phyloP scores from a whole-genome alignment of 2,113 vertebrate genomes.

The Oxygymnocypris stewartii region DNA sequence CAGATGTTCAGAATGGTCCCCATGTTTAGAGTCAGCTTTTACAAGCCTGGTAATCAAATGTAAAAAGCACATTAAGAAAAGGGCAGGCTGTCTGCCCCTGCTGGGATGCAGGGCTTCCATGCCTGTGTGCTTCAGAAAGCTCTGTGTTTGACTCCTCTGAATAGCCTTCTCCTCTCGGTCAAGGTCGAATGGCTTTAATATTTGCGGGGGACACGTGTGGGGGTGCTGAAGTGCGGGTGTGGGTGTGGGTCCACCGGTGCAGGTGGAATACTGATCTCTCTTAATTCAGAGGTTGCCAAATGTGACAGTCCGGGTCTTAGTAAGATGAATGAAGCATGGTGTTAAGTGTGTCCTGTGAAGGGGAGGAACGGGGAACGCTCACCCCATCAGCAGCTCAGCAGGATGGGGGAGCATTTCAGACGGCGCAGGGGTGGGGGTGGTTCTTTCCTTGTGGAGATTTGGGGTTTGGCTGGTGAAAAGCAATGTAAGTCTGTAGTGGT shows the following conservation, averaged over 20 bases:
- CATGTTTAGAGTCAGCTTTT: slow-evolving; percentile 26
- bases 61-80: slow-evolving; percentile 28
- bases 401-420: slow-evolving; percentile 32
- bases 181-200: slow-evolving; percentile 49
- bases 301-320: slow-evolving; percentile 48
- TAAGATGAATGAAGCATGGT: slow-evolving; percentile 55
- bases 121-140: slow-evolving; percentile 6
- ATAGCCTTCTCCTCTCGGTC: slow-evolving; percentile 21
- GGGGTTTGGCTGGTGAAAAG: slow-evolving; percentile 3
- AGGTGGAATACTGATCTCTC: slow-evolving; percentile 52
- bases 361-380: slow-evolving; percentile 11
- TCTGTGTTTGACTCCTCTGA: slow-evolving; percentile 34
- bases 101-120: background rate
- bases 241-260: background rate
- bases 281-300: slow-evolving; percentile 55
- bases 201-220: slow-evolving; percentile 22
- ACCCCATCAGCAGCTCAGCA: slow-evolving; percentile 5
- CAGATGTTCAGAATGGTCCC: slow-evolving; percentile 15
- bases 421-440: background rate
- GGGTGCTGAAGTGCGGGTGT: slow-evolving; percentile 19
- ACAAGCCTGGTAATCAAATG: slow-evolving; percentile 31
- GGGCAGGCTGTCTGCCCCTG: background rate
- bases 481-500: slow-evolving; percentile 2
- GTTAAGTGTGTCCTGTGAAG: slow-evolving; percentile 30
- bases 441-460: slow-evolving; percentile 21